A percentile compares a stretch with the other conserved stretches of the same genome.
These are phyloP conservation scores for Sphenopsis melanotis DNA, from an alignment of 2,797 vertebrate species.

Conservation along the genomic window DNA sequence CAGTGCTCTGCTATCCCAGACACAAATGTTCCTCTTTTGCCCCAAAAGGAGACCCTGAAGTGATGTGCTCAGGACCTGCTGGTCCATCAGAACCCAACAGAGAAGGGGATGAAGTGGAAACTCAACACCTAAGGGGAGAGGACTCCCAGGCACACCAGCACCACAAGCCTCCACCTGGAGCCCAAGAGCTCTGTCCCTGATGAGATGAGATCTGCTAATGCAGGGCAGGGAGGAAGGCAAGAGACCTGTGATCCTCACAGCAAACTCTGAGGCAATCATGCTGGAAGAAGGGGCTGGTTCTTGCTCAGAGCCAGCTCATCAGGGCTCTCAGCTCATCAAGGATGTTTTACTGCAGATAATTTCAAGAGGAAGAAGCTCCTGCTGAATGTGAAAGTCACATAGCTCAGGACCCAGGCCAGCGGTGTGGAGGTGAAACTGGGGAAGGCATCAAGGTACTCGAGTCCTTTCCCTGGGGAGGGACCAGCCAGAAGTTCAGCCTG, in stretches of 20 bases:
- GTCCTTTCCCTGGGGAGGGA: not conserved
- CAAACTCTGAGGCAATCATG: not conserved
- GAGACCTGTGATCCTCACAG: not conserved
- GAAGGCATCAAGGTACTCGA: not conserved
- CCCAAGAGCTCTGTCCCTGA: not conserved
- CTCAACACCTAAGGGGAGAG: not conserved
- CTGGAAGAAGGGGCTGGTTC: not conserved
- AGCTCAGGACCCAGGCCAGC: not conserved
- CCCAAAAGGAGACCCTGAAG: not conserved
- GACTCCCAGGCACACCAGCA: not conserved
- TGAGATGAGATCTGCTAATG: not conserved
- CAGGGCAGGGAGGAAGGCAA: not conserved
- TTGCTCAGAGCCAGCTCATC: not conserved
- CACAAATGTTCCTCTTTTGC: not conserved
- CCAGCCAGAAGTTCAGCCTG: not conserved
- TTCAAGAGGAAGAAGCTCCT: not conserved
- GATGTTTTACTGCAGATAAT: not conserved
- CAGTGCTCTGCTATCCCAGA: not conserved
- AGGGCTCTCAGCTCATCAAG: not conserved
- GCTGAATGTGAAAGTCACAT: not conserved
- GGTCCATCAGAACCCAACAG: not conserved
- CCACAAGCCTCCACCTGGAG: not conserved
- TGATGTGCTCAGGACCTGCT: not conserved
- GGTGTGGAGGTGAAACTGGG: fast-evolving
- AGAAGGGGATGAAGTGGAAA: not conserved